Conservation (phyloP, 2,113 vertebrate species). For the Heterochromis multidens region DNA sequence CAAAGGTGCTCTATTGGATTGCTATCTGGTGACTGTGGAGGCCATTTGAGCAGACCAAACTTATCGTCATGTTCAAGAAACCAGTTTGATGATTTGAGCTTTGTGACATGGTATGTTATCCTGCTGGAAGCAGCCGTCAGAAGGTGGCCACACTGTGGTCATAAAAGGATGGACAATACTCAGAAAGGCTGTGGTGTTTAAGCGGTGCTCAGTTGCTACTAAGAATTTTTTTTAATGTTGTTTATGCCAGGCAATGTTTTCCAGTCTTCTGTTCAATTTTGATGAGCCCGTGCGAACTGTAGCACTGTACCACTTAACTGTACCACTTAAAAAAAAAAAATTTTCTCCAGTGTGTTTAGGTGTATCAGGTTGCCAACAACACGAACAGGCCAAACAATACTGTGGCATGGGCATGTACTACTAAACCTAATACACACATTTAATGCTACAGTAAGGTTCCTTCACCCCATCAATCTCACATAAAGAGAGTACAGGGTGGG, state of each 20-base stretch:
- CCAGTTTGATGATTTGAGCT: neutral
- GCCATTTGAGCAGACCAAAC: neutral
- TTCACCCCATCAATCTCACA: neutral
- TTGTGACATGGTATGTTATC: fast-evolving
- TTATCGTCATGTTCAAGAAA: neutral
- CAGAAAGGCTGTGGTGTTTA: neutral
- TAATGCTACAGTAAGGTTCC: neutral
- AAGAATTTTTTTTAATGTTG: neutral
- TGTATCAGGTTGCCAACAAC: neutral
- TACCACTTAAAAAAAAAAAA: too few species aligned
- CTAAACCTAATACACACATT: neutral
- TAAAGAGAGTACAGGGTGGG: neutral
- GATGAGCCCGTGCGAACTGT: neutral
- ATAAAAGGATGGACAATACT: neutral
- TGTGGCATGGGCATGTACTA: neutral
- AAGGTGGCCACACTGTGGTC: neutral
- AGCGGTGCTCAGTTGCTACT: neutral
- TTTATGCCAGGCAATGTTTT: neutral
- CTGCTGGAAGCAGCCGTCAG: neutral
- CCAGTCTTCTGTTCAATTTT: neutral
- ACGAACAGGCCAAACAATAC: fast-evolving
- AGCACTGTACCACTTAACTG: neutral
- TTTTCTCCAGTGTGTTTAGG: too few species aligned
- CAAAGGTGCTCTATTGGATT: neutral
- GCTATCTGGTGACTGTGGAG: fast-evolving